Percentiles rank a stretch among this genome's conserved stretches.
Conservation (phyloP, 2,797 vertebrate species). For the Anas capensis region DNA sequence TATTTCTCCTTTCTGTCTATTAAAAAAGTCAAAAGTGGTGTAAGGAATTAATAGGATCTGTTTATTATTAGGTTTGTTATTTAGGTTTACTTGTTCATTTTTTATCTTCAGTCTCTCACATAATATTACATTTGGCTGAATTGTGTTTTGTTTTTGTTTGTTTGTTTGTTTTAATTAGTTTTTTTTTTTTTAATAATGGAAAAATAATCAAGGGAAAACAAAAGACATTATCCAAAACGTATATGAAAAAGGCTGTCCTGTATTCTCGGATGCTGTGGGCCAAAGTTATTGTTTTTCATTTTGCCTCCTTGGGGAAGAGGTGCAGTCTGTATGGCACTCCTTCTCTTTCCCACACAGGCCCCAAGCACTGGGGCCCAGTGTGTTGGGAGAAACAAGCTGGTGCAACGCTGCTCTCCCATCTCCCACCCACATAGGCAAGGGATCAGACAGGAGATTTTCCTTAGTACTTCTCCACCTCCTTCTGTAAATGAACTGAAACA, state of each 20-base stretch:
- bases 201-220: not conserved
- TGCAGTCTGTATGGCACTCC: not conserved
- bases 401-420: not conserved
- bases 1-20: not conserved
- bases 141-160: not conserved
- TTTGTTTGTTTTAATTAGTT: not conserved
- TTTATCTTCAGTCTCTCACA: not conserved
- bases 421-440: fast-evolving
- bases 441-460: not conserved
- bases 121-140: not conserved
- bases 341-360: not conserved
- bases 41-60: not conserved
- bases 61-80: not conserved
- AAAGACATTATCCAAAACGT: not conserved
- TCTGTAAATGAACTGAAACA: not conserved
- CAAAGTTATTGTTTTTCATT: not conserved
- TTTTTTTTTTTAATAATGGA: not conserved
- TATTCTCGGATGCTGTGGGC: not conserved
- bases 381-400: not conserved
- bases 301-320: not conserved
- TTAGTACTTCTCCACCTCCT: not conserved
- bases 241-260: not conserved
- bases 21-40: not conserved
- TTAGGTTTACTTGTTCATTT: not conserved
- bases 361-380: not conserved